phyloP scores from a whole-genome alignment of 2,888 invertebrate species.

The Cryptocheilus praepositus region DNA sequence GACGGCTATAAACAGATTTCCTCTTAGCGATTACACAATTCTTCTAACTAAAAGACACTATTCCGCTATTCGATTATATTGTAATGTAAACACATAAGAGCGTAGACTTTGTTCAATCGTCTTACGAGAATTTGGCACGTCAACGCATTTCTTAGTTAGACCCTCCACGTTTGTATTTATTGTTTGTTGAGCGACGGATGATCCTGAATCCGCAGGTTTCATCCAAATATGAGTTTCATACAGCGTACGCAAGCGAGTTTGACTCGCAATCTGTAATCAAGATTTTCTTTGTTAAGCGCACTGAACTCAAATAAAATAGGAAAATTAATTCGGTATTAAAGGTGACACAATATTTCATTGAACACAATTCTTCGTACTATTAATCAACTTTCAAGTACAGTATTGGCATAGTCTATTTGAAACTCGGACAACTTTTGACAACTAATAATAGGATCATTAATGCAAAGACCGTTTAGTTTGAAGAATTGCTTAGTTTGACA shows the following conservation, averaged over 20 bases:
- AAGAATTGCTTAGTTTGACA: too few species aligned
- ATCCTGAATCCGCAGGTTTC: neutral
- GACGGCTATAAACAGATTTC: constrained; percentile 74
- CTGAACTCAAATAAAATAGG: too few species aligned
- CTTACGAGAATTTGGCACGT: constrained; percentile 64
- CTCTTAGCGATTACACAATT: too few species aligned
- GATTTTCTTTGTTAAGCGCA: neutral
- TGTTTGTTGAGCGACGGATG: constrained; percentile 1
- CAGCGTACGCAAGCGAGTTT: constrained; percentile 12
- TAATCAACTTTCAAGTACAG: too few species aligned
- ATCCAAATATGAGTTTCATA: too few species aligned
- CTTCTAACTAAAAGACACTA: neutral
- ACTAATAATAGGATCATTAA: too few species aligned
- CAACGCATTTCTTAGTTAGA: constrained; percentile 76
- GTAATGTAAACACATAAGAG: neutral
- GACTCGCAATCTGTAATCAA: constrained; percentile 10
- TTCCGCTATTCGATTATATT: neutral
- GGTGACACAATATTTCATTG: too few species aligned
- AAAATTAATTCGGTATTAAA: too few species aligned
- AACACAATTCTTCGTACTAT: too few species aligned
- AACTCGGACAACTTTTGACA: too few species aligned
- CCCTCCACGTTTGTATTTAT: constrained; percentile 79
- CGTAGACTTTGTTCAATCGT: neutral
- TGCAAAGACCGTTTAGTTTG: too few species aligned
- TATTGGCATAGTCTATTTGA: neutral